Conservation (phyloP, 2,113 vertebrate species). For the sheep (Ovis aries) region ARS-UI_Ramb_v3.0 NC_056060.1:57638501-57639000, state of each 20-base stretch:
- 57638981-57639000: background rate
- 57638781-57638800: constrained; percentile 10
- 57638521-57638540: background rate
- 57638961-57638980: background rate
- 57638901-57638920: background rate
- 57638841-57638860: constrained; percentile 2
- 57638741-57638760: background rate
- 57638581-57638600: constrained; percentile 52
- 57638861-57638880: background rate
- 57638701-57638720: background rate
- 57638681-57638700: constrained; percentile 58
- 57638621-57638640: background rate
- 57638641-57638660: constrained; percentile 52
- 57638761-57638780: constrained; percentile 40
- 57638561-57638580: constrained; percentile 48
- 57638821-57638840: background rate
- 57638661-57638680: constrained; percentile 35
- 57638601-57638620: constrained; percentile 51
- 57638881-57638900: background rate
- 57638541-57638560: constrained; percentile 22
- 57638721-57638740: constrained; percentile 8
- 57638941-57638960: background rate
- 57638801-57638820: background rate
- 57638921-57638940: background rate
- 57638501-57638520: background rate